Base-by-base conservation (phyloP, 2,113 vertebrate genomes). In the Tautogolabrus adspersus region DNA sequence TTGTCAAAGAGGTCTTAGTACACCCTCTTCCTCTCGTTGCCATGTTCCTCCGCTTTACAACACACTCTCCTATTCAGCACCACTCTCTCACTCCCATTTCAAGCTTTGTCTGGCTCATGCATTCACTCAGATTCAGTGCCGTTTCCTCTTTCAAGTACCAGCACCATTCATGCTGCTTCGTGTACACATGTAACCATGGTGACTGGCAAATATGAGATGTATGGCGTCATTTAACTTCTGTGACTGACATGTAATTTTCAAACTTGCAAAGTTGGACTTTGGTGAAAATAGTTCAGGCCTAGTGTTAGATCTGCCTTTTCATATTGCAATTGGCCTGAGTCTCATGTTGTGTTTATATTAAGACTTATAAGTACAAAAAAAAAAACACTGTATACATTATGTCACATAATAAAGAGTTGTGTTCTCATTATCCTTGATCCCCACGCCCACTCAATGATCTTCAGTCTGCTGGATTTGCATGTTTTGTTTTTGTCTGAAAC, bases 121-220 rank as follows among this genome's bases (percentile, higher is more conserved):
- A 60, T 63, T 79, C 61, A 79, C 38, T 57, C 74, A 37, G 13
- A 49, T 59, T 75, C 62, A 73, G 12, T 49, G 56, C 40, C 30
- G 64, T 56, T 72, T 79, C 56, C 23, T 38, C 54, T 69, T 74
- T 71, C 37, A 44, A 34, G 57, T 60, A 12, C 67, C 60, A 30
- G 38, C 15, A 0, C 56, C 75, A 80, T 85, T 87, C 77, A 77
- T n/a, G 54, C 38, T 47, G 72, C 65, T 62, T 59, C 62, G 52
- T 76, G 66, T 40, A 57, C 64, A 62, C 8, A 18, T 38, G 75
- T 87, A 70, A 73, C 85, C 84, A 87, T 85, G 84, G 78, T 8
- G 19, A 88, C 82, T 19, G 64, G 19, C 52, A 86, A 76, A 73
- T 62, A 46, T 72, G 19, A 81, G 65, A 58, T 58, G 56, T 76